A percentile compares a stretch with the other conserved stretches of the same genome.
Evolutionary conservation across 2,797 vertebrate genomes (phyloP).

Genomic region (Helicolenus hilgendorfi): DNA sequence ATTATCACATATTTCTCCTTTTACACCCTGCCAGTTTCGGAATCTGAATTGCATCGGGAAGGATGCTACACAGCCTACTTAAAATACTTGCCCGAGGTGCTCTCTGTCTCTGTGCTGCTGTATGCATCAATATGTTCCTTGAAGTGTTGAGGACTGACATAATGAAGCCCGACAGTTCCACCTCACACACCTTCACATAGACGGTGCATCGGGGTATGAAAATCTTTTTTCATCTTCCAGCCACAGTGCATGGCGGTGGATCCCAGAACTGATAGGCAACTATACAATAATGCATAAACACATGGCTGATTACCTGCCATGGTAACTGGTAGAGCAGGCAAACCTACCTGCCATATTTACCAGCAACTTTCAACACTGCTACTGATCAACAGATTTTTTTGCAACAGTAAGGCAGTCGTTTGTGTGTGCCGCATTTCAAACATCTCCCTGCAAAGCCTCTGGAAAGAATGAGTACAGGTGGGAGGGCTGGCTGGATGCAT

Average conservation of each 20-base stretch:
- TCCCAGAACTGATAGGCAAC: neutral
- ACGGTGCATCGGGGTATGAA: neutral
- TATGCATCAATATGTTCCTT: constrained; percentile 58
- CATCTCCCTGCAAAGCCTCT: neutral
- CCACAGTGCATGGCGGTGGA: neutral
- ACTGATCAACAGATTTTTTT: neutral
- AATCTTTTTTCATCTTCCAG: neutral
- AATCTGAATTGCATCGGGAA: constrained; percentile 3
- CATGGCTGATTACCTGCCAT: neutral
- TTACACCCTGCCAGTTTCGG: neutral
- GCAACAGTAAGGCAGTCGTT: neutral
- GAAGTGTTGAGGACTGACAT: constrained; percentile 50
- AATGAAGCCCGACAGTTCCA: constrained; percentile 51
- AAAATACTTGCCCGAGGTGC: constrained; percentile 37
- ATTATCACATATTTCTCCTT: neutral
- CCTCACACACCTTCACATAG: constrained; percentile 23
- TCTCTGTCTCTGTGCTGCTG: constrained; percentile 37
- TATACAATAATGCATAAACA: neutral
- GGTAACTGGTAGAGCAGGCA: neutral
- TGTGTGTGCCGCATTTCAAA: constrained; percentile 36
- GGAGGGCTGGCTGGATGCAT: constrained; percentile 1
- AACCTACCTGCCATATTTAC: neutral
- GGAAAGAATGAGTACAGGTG: constrained; percentile 27
- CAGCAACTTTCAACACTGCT: neutral
- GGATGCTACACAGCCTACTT: constrained; percentile 31